Evolutionary conservation across 2,888 invertebrate species (phyloP).

Genomic region (Toxonevra muliebris): DNA sequence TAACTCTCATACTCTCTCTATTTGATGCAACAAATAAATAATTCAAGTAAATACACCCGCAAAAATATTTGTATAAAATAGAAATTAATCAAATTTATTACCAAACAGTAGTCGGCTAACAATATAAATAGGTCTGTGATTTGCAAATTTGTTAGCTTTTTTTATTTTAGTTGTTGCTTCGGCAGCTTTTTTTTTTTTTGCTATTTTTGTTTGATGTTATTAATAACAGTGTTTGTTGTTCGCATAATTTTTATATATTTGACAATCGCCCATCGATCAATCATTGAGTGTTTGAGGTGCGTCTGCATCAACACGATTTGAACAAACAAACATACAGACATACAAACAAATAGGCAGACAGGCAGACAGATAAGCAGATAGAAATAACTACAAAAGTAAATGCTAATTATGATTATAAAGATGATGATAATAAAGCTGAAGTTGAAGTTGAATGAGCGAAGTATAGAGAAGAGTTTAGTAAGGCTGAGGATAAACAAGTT

Average conservation of each 20-base stretch:
- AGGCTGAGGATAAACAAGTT: no score
- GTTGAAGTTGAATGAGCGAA: no score
- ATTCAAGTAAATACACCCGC: no score
- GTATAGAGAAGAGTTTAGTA: no score
- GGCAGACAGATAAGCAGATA: no score
- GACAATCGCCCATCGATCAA: conserved; percentile 31
- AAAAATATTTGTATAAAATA: no score
- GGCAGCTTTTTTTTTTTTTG: not conserved
- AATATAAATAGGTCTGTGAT: no score
- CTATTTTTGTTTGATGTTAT: conserved; percentile 7
- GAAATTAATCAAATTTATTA: not conserved
- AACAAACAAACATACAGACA: not conserved
- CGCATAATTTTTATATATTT: conserved; percentile 30
- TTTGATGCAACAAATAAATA: no score
- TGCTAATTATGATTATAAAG: not conserved
- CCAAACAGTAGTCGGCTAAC: conserved; percentile 2
- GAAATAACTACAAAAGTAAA: not conserved
- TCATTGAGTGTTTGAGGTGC: conserved; percentile 17
- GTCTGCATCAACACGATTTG: not conserved
- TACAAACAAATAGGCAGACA: no score
- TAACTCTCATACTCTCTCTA: no score
- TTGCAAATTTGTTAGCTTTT: no score
- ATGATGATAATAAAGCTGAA: not conserved
- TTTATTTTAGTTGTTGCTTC: no score
- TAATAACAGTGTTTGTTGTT: conserved; percentile 13